Evolutionary conservation across 1,140 invertebrate species (phyloP), one percentile per base, ranked within the genome.

Genomic region (Ceratitis capitata): DNA sequence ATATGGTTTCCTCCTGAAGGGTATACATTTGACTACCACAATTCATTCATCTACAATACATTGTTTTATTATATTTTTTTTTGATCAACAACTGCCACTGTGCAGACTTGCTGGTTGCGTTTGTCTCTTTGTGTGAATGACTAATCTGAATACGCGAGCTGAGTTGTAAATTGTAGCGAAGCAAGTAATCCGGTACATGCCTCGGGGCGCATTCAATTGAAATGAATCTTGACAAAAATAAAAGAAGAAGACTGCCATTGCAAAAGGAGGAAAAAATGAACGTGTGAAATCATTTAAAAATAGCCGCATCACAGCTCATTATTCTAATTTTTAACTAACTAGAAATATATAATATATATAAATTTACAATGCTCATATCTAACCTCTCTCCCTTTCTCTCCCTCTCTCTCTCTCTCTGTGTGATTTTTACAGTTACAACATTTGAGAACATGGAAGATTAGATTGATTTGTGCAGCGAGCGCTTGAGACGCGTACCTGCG

Each of bases 271-370:
- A 29, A 69, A 35, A 69, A 78, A 78, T 32, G 35, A 78, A 42
- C 39, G 69, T 78, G 69, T 78, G 69, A 78, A 78, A 35, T 45
- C 69, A 78, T 78, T 78, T 78, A 78, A 78, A 78, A 78, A 78
- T 78, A 78, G 39, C 35, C 39, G 7, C 69, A 78, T n/a, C 69
- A 45, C 16, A 45, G 0, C 35, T 78, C 35, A 23, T 35, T 16
- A 32, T 16, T 61, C 29, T 61, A 9, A 64, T 35, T 35, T 35
- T 4, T 64, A 14, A 16, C 9, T 64, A 3, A 12, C 32, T 4
- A 64, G 32, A 26, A 5, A 69, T 19, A 61, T 32, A 19, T n/a
- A n/a, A 61, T 32, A 29, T 12, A 64, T 35, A 32, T 26, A 1
- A 32, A 64, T n/a, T n/a, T n/a, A n/a, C n/a, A n/a, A n/a, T n/a